Base-by-base conservation (phyloP, 2,797 vertebrate genomes). In the Champsocephalus gunnari region DNA sequence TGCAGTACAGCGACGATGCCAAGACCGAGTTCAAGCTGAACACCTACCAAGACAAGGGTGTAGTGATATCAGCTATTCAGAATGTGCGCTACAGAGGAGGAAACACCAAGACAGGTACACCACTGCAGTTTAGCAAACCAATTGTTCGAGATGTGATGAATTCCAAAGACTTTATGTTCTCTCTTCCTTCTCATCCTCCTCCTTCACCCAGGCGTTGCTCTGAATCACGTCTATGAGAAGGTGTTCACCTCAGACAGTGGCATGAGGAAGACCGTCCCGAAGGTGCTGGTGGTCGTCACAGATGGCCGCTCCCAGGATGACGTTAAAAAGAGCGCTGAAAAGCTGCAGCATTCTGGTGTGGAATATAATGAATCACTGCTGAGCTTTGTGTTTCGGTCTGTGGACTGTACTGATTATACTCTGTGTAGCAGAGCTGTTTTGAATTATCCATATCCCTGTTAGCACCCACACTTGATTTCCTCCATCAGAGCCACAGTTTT, bases 251-350 rank as follows among this genome's bases (percentile, higher is more conserved):
- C 96, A 73, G 97, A 98, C 67, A 96, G 93, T 0, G 98, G 98
- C 73, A 99, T 99, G 98, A 97, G 98, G 80, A 96, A 94, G 91
- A 97, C 94, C 5, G 97, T 99, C 71, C 98, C 98, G 9, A 99
- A 99, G 90, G 97, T 99, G 71, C 93, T 99, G 49, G 98, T 99
- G 68, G 98, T 99, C 28, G 98, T 99, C 81, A 99, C 98, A 1
- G 98, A 99, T 3, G 98, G 98, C 71, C 96, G 98, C 56, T 99
- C 98, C 53, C 98, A 99, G 92, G 98, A 99, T 49, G 98, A 99
- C 1, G 97, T 99, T 79, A 98, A 97, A 93, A 98, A 99, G 92
- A 97, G 95, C 0, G 98, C 98, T 2, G 88, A 96, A 0, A 89
- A 96, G 83, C 96, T 99, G 82, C 98, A 98, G 84, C 97, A 98